Evolutionary conservation across 1,140 invertebrate genomes (phyloP).

Genomic region (Oscheius sp.): DNA sequence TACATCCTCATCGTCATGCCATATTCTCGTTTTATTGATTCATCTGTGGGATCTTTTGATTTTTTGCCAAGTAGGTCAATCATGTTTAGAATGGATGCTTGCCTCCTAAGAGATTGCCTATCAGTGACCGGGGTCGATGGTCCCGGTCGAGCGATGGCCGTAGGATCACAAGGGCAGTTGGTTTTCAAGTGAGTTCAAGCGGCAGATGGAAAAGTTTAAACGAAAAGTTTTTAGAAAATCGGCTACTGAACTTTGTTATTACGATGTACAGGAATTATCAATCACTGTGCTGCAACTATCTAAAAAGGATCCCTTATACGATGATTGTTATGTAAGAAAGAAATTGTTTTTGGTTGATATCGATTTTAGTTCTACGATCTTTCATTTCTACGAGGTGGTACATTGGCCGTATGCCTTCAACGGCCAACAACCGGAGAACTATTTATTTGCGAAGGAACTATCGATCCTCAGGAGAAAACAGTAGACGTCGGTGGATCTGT

Average conservation of each 20-base stretch:
- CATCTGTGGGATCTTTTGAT: too few species aligned
- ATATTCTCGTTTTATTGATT: too few species aligned
- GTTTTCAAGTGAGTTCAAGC: constrained; percentile 8
- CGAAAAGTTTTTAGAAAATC: constrained; percentile 3
- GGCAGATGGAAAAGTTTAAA: too few species aligned
- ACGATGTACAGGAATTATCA: background rate
- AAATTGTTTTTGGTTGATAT: background rate
- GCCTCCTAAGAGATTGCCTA: background rate
- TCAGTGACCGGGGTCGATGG: background rate
- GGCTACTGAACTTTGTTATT: constrained; percentile 2
- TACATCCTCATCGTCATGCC: too few species aligned
- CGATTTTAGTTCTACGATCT: constrained; percentile 3
- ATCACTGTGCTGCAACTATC: background rate
- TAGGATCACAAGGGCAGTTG: background rate
- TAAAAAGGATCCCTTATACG: constrained; percentile 10
- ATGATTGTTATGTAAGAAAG: constrained; percentile 8
- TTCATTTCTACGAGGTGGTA: background rate
- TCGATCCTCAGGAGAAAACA: constrained; percentile 1
- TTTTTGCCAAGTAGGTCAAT: too few species aligned
- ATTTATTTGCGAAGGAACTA: constrained; percentile 20
- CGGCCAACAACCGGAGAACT: background rate
- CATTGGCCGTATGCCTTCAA: constrained; percentile 5
- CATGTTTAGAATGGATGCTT: background rate
- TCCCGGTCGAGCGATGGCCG: background rate
- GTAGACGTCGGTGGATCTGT: background rate